phyloP scores from a whole-genome alignment of 1,140 invertebrate species.

The Mizuhopecten yessoensis region DNA sequence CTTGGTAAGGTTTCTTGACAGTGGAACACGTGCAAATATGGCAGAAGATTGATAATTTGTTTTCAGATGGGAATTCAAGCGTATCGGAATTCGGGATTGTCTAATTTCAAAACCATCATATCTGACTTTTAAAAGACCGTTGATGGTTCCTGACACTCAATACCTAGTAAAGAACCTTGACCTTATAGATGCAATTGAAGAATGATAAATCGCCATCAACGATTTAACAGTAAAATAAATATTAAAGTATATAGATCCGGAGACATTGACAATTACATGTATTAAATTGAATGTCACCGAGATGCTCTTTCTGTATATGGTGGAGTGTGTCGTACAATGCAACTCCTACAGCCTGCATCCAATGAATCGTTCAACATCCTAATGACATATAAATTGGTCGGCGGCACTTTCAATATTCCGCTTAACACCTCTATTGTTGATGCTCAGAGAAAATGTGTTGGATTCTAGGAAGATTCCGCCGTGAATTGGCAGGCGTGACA shows the following conservation, averaged over 20 bases:
- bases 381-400: background rate
- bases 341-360: background rate
- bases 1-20: no score
- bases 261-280: background rate
- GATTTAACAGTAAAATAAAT: background rate
- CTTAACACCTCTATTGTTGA: slow-evolving; percentile 10
- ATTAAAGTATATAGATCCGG: slow-evolving; percentile 1
- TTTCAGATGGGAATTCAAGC: no score
- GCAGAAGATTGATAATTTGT: no score
- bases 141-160: background rate
- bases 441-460: background rate
- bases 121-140: no score
- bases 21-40: no score
- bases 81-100: no score
- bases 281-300: background rate
- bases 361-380: slow-evolving; percentile 14
- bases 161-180: background rate
- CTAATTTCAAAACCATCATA: no score
- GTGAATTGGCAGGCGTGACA: slow-evolving; percentile 36
- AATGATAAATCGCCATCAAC: background rate
- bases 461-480: background rate
- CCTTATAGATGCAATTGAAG: background rate
- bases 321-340: background rate
- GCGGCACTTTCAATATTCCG: slow-evolving; percentile 8
- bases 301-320: background rate